These are phyloP conservation scores for Caenorhabditis drosophilae DNA, from an alignment of 2,888 invertebrate species.

Conservation along the genomic window DNA sequence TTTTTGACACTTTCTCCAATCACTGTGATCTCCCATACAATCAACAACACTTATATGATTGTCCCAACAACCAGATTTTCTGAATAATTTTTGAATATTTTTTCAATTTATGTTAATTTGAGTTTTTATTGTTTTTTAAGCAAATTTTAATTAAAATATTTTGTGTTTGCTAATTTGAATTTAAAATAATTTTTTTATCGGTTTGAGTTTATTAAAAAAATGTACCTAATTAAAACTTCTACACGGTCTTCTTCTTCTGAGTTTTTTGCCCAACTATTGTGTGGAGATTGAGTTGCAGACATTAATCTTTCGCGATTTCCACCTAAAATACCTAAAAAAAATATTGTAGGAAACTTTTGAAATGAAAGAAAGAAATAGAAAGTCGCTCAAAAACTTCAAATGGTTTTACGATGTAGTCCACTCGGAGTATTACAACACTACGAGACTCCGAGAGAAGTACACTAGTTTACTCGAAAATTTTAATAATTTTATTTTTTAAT, in stretches of 20 bases:
- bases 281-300: conserved; percentile 24
- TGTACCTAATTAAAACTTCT: conserved; percentile 51
- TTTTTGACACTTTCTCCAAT: conserved; percentile 64
- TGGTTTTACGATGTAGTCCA: conserved; percentile 4
- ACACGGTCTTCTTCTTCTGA: conserved; percentile 59
- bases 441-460: conserved; percentile 32
- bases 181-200: not conserved
- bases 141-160: not conserved
- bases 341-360: no score
- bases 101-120: no score
- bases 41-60: conserved; percentile 57
- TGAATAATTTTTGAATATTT: no score
- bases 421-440: conserved; percentile 7
- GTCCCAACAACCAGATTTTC: conserved; percentile 61
- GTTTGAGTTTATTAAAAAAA: not conserved
- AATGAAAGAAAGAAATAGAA: conserved; percentile 10
- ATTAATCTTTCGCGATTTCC: conserved; percentile 25
- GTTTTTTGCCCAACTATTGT: conserved; percentile 46
- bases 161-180: not conserved
- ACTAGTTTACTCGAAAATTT: conserved; percentile 4
- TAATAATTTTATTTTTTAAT: conserved; percentile 2
- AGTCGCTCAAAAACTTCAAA: conserved; percentile 1
- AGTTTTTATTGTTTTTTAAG: no score
- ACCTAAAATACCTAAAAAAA: no score
- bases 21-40: conserved; percentile 61